Evolutionary conservation across 2,888 invertebrate species (phyloP).

Genomic region (Drosophila pseudotalamancana): DNA sequence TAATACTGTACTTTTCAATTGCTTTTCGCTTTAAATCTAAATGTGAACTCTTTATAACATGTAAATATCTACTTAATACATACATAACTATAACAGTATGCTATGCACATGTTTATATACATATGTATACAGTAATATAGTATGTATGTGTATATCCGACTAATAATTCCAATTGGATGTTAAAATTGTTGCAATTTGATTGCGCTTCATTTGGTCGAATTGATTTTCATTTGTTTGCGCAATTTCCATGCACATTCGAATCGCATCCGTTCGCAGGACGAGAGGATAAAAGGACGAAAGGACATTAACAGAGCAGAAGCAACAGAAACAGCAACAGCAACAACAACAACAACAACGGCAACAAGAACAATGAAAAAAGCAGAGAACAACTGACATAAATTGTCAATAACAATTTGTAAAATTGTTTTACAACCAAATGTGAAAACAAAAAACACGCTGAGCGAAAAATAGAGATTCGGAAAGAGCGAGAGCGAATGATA

Average conservation of each 20-base stretch:
- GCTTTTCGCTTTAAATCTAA: no score
- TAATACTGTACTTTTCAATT: no score
- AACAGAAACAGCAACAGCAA: neutral
- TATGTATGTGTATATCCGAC: no score
- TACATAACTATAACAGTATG: no score
- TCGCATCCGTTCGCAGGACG: constrained; percentile 32
- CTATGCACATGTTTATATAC: no score
- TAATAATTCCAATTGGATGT: constrained; percentile 43
- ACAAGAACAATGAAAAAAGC: constrained; percentile 7
- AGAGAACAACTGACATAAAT: constrained; percentile 62
- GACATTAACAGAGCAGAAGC: constrained; percentile 9
- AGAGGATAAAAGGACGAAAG: neutral
- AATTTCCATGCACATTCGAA: constrained; percentile 49
- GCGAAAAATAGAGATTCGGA: neutral
- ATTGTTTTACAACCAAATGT: constrained; percentile 62
- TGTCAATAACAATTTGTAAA: constrained; percentile 77
- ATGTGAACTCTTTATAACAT: no score
- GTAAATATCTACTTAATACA: no score
- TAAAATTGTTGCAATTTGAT: constrained; percentile 47
- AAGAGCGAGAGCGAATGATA: neutral
- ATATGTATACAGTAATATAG: no score
- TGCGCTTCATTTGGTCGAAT: constrained; percentile 67
- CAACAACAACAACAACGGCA: neutral
- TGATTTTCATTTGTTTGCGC: constrained; percentile 66
- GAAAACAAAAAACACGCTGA: constrained; percentile 40